Base-by-base conservation (phyloP, 2,888 invertebrate genomes). In the Tinea trinotella region DNA sequence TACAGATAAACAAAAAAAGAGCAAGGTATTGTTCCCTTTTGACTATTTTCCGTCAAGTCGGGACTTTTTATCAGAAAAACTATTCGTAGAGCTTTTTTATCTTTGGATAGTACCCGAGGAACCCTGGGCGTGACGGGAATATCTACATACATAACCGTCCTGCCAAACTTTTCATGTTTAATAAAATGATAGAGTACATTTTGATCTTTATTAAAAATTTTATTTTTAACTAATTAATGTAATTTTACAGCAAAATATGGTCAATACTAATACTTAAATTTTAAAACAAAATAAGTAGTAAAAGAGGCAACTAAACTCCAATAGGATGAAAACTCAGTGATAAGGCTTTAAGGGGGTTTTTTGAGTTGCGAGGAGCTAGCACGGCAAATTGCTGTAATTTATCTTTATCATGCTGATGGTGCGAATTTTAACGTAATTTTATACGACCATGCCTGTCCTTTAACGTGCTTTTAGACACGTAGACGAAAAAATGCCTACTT, bases 361-460 rank as follows among this genome's bases (percentile, higher is more conserved):
- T 13, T 35, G n/a, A 36, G 13, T 13, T 20, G 24, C 24, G 40
- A 10, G 30, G 15, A 49, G 19, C 54, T 55, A 20, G 52, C 18
- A 36, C 52, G 24, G 35, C 40, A 44, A 52, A 55, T 55, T 55
- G 48, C 56, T 46, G 56, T 59, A 57, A 63, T 64, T 63, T 59
- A 58, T 63, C 61, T 62, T 59, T 57, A 63, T 62, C 59, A 59
- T 54, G 55, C 56, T 58, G 56, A 60, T 58, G 59, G 55, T 54
- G 54, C 55, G 56, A 56, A 55, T 58, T 62, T 61, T 60, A 56
- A 54, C 56, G 56, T 58, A 60, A 63, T 60, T 59, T 59, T 56
- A 58, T 59, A 57, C 57, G 53, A 44, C 54, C 30, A 30, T 30
- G 30, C n/a, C 19, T 20, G 20, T 13, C 20, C 19, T 19, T 48